phyloP scores from a whole-genome alignment of 2,113 vertebrate species.

The Phyllostomus discolor region DNA sequence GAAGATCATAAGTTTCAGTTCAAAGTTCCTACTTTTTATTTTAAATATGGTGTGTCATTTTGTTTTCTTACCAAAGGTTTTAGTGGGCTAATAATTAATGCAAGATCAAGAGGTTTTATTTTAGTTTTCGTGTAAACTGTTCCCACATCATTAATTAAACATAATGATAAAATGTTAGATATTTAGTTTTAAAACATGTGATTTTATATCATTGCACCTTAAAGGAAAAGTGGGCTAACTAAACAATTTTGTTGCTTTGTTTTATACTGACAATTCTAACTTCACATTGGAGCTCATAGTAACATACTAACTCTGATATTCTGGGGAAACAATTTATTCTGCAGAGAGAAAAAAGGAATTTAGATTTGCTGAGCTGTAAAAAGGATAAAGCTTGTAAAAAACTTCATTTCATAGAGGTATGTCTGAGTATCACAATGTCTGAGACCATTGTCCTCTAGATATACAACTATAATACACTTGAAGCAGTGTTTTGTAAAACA shows the following conservation, averaged over 20 bases:
- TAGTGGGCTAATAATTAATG: background rate
- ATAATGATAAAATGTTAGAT: background rate
- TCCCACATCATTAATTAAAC: background rate
- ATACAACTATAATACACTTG: background rate
- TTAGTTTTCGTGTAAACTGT: background rate
- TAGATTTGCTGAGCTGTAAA: constrained; percentile 27
- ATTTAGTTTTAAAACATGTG: background rate
- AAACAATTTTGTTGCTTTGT: background rate
- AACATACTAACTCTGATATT: background rate
- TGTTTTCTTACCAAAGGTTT: background rate
- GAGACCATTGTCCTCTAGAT: background rate
- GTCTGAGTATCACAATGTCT: background rate
- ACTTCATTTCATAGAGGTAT: background rate
- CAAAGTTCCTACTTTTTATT: background rate
- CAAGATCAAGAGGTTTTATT: background rate
- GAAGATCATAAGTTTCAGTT: background rate
- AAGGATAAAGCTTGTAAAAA: constrained; percentile 34
- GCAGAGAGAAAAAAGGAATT: background rate
- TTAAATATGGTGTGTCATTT: background rate
- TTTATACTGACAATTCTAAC: background rate
- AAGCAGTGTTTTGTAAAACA: background rate
- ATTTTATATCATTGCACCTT: background rate
- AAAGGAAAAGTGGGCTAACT: background rate
- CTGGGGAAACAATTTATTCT: background rate
- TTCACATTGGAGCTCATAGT: background rate